A percentile compares a stretch with the other conserved stretches of the same genome.
These are phyloP conservation scores for Nestor notabilis DNA, from an alignment of 2,113 vertebrate species.

Conservation along the genomic window DNA sequence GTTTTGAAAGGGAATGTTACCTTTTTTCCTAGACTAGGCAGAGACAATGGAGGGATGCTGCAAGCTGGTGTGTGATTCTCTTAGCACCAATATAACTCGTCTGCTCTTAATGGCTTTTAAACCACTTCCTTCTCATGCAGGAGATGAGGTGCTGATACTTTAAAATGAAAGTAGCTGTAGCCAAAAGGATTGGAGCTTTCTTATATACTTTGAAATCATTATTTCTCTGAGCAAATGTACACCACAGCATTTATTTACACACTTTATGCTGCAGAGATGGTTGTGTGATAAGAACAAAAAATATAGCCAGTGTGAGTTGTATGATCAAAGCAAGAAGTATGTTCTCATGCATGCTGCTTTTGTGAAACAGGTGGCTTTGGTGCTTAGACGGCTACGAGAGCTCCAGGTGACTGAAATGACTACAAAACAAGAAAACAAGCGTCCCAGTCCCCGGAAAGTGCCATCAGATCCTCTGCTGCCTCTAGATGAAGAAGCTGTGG, in stretches of 20 bases:
- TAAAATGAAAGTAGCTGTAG: neutral
- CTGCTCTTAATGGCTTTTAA: neutral
- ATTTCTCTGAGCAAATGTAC: neutral
- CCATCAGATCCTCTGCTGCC: constrained; percentile 85
- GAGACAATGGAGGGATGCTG: neutral
- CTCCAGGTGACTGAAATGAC: constrained; percentile 89
- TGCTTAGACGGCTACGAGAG: constrained; percentile 90
- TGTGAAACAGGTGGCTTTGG: constrained; percentile 89
- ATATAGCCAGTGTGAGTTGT: neutral
- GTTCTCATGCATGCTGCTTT: neutral
- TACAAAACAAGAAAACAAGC: constrained; percentile 86
- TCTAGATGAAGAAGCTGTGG: constrained; percentile 93
- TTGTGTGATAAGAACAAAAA: neutral
- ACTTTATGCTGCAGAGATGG: neutral
- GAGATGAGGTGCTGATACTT: neutral
- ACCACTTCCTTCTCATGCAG: neutral
- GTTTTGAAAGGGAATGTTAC: neutral
- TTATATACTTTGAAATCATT: neutral
- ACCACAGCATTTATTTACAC: neutral
- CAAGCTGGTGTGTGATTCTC: neutral
- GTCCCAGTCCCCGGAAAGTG: constrained; percentile 88
- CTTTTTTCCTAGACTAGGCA: neutral
- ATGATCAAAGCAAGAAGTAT: neutral
- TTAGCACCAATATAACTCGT: neutral
- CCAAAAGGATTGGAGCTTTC: neutral